Percentiles rank a stretch among this genome's conserved stretches.
Conservation (phyloP, 2,888 invertebrate species). For the Drosophila borborema region DNA sequence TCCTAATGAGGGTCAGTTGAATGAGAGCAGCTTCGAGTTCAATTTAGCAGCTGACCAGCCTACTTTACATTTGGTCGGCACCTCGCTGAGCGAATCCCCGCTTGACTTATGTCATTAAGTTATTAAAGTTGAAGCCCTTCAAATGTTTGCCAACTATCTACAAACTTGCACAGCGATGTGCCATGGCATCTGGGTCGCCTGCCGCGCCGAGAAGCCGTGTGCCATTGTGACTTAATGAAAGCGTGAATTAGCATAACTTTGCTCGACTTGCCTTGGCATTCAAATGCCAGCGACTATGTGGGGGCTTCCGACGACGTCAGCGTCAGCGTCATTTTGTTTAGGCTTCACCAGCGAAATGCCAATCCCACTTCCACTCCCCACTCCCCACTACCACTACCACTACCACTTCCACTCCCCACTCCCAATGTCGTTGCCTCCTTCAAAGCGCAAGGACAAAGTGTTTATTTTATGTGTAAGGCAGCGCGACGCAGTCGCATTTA, state of each 20-base stretch:
- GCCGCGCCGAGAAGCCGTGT: constrained; percentile 18
- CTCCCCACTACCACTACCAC: too few relatives aligned
- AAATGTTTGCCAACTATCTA: constrained; percentile 72
- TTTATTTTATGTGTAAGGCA: constrained; percentile 62
- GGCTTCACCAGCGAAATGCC: constrained; percentile 14
- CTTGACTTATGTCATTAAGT: constrained; percentile 75
- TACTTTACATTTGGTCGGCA: constrained; percentile 61
- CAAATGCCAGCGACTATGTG: constrained; percentile 21
- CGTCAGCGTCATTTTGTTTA: constrained; percentile 37
- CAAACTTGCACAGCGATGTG: constrained; percentile 52
- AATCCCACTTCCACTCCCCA: background rate
- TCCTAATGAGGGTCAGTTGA: constrained; percentile 73
- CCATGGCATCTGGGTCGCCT: constrained; percentile 25
- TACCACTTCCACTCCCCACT: background rate
- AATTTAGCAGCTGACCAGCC: constrained; percentile 78
- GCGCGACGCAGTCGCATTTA: constrained; percentile 30
- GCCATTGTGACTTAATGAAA: constrained; percentile 72
- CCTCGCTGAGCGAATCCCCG: constrained; percentile 12
- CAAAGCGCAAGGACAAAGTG: constrained; percentile 67
- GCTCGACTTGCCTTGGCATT: constrained; percentile 39
- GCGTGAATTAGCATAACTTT: constrained; percentile 75
- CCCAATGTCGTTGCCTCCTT: constrained; percentile 10
- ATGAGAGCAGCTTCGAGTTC: constrained; percentile 48
- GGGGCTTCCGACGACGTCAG: background rate
- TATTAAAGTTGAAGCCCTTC: constrained; percentile 69